Base-by-base conservation (phyloP, 2,113 vertebrate genomes). In the Onychostruthus taczanowskii region DNA sequence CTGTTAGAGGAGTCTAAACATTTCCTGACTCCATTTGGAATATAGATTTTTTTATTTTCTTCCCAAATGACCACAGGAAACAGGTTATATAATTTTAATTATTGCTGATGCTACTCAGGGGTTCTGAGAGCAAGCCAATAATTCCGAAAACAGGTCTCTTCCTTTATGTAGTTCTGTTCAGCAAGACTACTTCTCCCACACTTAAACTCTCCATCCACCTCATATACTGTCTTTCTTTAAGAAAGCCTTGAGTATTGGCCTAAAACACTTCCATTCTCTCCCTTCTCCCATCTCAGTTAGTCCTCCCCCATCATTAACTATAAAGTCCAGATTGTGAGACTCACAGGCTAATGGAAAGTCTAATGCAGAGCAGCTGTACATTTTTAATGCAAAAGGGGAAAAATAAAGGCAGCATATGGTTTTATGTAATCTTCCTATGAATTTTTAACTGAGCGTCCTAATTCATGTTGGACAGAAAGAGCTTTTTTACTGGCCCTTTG, bases 1-100 rank as follows among this genome's bases (percentile, higher is more conserved):
- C 89, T 95, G 94, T 79, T 90, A 94, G 86, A 92, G 58, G 52
- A 88, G 64, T 90, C 94, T 89, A 95, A 94, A 94, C 80, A 91
- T 97, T 97, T 97, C 95, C 93, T 61, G 87, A 96, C 95, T 96
- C 96, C 94, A 96, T 96, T 96, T 97, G 89, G 82, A 96, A 92
- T 96, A 97, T 88, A 73, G 89, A 95, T 90, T 96, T 97, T 96
- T 96, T 97, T 41, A 93, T 92, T 94, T 96, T 97, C 84, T 92
- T 97, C 96, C 89, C 95, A 93, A 93, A 96, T 85, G 97, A 97
- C 94, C 83, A 85, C 84, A 96, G 81, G 90, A 97, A 97, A 95
- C 96, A 91, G 89, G 92, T 97, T 97, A 91, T 97, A 97, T 95
- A 70, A 96, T 96, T 97, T 97, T 97, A 97, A 97, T 97, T 97